Evolutionary conservation across 2,113 vertebrate species (phyloP), one percentile per base, ranked within the genome.

Genomic region (Trogon surrucura): DNA sequence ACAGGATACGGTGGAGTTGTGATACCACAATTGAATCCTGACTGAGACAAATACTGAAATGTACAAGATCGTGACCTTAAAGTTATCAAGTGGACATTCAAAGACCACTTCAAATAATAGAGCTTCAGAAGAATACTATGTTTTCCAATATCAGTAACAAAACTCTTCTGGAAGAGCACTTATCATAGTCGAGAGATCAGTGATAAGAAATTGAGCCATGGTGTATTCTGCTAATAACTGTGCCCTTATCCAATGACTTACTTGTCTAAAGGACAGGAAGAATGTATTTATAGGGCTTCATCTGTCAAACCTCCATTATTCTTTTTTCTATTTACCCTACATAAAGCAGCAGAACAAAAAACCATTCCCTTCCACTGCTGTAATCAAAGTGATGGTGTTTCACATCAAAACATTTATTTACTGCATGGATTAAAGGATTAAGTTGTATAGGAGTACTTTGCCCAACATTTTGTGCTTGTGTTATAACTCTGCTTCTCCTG

Each of bases 391-490:
- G 54, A 93, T 62, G 82, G 75, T 67, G 73, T 73, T 80, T 83
- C 60, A 90, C 71, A 94, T 75, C 86, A 92, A 78, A 92, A 4
- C 62, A 91, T 80, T 92, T 92, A 93, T 92, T 94, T 92, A 47
- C 85, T 86, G 25, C 60, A 32, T 62, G 90, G 91, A 95, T 95
- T 95, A 95, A 93, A 89, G 79, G 86, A 95, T 92, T 96, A 82
- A 70, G 87, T 50, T 47, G 71, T 79, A 47, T 12, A 72, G 29
- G 26, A 95, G 78, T 45, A 45, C 58, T 74, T 44, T 69, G 56
- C 50, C 81, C 89, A 80, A 44, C 16, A 41, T 61, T 80, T 5
- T 64, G 71, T 77, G 67, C 78, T 61, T 13, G 71, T 57, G 48
- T 71, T 75, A 80, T 53, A 60, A 81, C 86, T 89, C 85, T 78